Conservation (phyloP, 1,140 invertebrate genomes). For the Acyrthosiphon pisum region DNA sequence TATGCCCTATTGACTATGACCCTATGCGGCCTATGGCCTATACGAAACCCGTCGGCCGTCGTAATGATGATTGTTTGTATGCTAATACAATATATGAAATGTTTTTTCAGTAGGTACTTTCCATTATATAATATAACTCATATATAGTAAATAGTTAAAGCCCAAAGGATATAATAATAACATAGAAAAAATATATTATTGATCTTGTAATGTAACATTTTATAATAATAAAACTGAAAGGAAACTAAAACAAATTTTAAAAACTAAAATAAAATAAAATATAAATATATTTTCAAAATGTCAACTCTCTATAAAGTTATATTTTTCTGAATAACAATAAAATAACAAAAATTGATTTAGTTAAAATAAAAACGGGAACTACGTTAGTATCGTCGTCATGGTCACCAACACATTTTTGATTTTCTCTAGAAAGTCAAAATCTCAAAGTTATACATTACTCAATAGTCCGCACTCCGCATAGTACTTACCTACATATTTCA, state of each 20-base stretch:
- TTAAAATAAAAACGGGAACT: neutral
- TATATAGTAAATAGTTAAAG: neutral
- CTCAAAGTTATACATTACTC: neutral
- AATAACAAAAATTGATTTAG: neutral
- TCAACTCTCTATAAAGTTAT: neutral
- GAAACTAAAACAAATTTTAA: neutral
- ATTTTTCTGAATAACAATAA: neutral
- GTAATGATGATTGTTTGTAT: neutral
- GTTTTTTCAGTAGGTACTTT: neutral
- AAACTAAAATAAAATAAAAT: neutral
- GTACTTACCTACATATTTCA: neutral
- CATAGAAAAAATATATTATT: neutral
- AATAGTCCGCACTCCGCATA: neutral
- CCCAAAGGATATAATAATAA: neutral
- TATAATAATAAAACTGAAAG: neutral
- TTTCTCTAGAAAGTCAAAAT: neutral
- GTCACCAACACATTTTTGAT: neutral
- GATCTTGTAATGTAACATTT: neutral
- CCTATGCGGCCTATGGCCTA: too few relatives aligned
- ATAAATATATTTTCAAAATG: neutral
- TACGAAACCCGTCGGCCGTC: neutral
- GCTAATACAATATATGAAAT: neutral
- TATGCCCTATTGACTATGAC: neutral
- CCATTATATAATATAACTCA: neutral
- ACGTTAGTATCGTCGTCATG: neutral